These are phyloP conservation scores for Alouatta palliata DNA, from an alignment of 2,113 vertebrate genomes.

Conservation along the genomic window DNA sequence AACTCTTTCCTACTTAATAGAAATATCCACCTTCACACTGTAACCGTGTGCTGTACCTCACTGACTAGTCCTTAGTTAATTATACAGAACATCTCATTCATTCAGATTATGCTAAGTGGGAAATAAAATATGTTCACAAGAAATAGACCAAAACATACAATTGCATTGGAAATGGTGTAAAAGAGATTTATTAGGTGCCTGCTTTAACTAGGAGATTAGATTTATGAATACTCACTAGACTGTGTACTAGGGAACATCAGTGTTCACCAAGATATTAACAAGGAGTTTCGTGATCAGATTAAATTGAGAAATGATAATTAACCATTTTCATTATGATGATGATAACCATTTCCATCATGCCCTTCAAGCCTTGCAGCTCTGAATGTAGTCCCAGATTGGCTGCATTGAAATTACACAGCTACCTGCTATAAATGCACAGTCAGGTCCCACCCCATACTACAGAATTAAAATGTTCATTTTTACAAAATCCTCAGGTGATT, in stretches of 20 bases:
- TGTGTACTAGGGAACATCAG: not conserved
- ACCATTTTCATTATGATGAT: not conserved
- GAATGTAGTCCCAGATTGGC: not conserved
- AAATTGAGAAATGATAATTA: not conserved
- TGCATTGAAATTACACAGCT: accelerated
- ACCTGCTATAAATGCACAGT: not conserved
- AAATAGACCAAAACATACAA: not conserved
- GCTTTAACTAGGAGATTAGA: not conserved
- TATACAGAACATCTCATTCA: not conserved
- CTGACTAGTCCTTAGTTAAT: not conserved
- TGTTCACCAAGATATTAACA: not conserved
- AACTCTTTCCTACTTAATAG: not conserved
- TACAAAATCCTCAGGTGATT: not conserved
- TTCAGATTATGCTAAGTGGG: not conserved
- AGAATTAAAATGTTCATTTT: not conserved
- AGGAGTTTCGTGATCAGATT: not conserved
- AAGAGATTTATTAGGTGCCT: not conserved
- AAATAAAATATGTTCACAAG: not conserved
- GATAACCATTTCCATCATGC: not conserved
- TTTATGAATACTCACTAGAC: not conserved
- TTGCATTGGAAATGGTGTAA: not conserved
- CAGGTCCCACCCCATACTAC: accelerated
- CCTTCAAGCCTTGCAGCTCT: not conserved
- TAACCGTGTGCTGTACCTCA: not conserved
- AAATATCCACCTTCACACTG: not conserved